Conservation (phyloP, 1,140 invertebrate species). For the Cepaea nemoralis region DNA sequence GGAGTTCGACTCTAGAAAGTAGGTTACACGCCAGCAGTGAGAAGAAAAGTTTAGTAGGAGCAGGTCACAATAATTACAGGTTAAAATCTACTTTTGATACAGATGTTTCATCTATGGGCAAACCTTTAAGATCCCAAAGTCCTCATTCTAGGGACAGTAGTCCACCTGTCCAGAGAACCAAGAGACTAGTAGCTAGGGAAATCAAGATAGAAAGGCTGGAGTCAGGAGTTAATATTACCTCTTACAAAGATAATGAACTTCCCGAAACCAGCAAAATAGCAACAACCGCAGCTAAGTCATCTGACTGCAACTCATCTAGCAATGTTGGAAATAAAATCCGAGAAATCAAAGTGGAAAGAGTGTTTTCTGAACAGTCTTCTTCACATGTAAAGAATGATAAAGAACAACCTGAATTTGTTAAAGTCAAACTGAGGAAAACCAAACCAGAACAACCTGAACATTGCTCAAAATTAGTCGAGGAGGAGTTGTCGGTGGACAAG, state of each 20-base stretch:
- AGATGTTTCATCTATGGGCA: background rate
- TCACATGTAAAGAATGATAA: background rate
- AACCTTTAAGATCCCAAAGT: background rate
- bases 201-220: slow-evolving; percentile 38
- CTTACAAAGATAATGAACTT: slow-evolving; percentile 30
- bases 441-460: background rate
- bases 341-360: slow-evolving; percentile 33
- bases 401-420: background rate
- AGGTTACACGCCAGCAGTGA: background rate
- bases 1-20: background rate
- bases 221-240: slow-evolving; percentile 15
- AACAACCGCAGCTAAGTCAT: background rate
- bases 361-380: background rate
- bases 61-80: background rate
- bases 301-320: background rate
- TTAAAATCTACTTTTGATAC: background rate
- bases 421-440: slow-evolving; percentile 7
- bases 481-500: background rate
- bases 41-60: background rate
- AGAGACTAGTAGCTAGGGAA: slow-evolving; percentile 30
- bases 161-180: slow-evolving; percentile 36
- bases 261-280: background rate
- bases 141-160: background rate
- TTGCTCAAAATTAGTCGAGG: background rate
- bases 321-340: slow-evolving; percentile 29